A percentile compares a stretch with the other conserved stretches of the same genome.
phyloP scores from a whole-genome alignment of 2,113 vertebrate genomes.

The Zootoca vivipara region DNA sequence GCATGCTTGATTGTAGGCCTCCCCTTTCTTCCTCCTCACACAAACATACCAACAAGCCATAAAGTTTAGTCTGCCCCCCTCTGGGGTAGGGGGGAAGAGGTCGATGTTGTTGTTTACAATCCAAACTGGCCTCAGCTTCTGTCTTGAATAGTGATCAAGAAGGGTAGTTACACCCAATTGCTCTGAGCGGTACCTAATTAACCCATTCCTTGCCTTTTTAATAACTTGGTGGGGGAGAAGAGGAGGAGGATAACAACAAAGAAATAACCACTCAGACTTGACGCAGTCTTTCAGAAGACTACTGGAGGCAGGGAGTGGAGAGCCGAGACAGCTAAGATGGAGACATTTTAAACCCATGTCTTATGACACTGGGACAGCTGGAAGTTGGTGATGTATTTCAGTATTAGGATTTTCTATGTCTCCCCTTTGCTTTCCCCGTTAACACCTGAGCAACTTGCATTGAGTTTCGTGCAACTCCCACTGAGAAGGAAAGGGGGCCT shows the following conservation, averaged over 20 bases:
- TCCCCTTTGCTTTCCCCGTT: background rate
- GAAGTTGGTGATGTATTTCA: background rate
- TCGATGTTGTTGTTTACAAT: constrained; percentile 70
- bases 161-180: constrained; percentile 80
- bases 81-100: no score
- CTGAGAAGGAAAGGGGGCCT: background rate
- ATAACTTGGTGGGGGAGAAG: constrained; percentile 35
- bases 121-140: constrained; percentile 77
- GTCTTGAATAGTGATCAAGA: constrained; percentile 84
- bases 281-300: constrained; percentile 55
- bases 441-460: no score
- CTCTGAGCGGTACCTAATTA: constrained; percentile 81
- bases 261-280: constrained; percentile 36
- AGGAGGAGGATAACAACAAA: constrained; percentile 40
- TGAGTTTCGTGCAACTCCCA: background rate
- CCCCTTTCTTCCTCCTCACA: constrained; percentile 21
- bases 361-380: no score
- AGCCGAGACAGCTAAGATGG: no score
- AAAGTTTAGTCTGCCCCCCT: constrained; percentile 71
- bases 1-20: constrained; percentile 50
- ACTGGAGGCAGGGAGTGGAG: background rate
- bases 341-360: background rate
- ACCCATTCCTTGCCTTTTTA: constrained; percentile 74
- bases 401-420: background rate
- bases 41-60: constrained; percentile 71